Base-by-base conservation (phyloP, 2,888 invertebrate species). In the Eurois occulta region DNA sequence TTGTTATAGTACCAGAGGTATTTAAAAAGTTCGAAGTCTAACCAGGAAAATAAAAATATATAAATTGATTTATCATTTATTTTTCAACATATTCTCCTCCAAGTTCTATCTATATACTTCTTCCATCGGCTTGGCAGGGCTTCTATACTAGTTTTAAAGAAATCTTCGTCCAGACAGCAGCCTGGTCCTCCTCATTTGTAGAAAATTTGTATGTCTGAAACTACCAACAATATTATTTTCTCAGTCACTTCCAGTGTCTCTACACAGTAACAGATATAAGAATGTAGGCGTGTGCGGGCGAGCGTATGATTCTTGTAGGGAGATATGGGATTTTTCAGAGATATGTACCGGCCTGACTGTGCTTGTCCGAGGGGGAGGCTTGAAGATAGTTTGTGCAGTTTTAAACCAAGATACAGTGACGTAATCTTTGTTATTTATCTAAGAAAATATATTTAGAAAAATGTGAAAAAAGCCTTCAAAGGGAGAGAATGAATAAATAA, bases 291-390 rank as follows among this genome's bases (percentile, higher is more conserved):
- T 91, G 95, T 93, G 94, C 95, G 93, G 94, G 94, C 92, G 95
- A 93, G 92, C 95, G 94, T 95, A 91, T 96, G 96, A 96, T 96
- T 95, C 93, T 94, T 88, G 92, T 88, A 94, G 95, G 95, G 95
- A 93, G 95, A 95, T 95, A 95, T 93, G 94, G 94, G 94, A 96
- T 96, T 95, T 94, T 92, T 92, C 92, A 90, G 91, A 94, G 93
- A 94, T 94, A 94, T 93, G 91, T 92, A 91, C 93, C 91, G 91
- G 89, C 91, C 93, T 90, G 91, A 89, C 93, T 92, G 87, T 90
- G 88, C 92, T 91, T 91, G 96, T 93, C 95, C 94, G 90, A 94
- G 91, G 89, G 94, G 92, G 92, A 89, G 86, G 67, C 80, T 87
- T n/a, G 1, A 48, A 78, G 64, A 75, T 69, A 75, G 66, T 83